Evolutionary conservation across 2,888 invertebrate genomes (phyloP), one percentile per base, ranked within the genome.

Genomic region (Synergus laeviventris): DNA sequence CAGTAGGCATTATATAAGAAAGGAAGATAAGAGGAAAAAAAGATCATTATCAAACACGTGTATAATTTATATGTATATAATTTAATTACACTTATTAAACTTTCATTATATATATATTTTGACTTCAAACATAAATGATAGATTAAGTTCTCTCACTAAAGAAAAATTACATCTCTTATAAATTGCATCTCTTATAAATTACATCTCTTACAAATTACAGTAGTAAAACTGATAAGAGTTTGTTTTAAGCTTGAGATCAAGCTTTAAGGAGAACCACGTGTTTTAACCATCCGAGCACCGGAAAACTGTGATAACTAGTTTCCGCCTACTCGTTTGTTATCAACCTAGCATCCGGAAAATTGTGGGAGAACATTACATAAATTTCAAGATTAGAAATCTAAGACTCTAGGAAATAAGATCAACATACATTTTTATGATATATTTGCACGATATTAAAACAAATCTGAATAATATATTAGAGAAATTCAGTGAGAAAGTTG

Each of bases 301-400:
- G 21, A 5, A 64, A 64, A 64, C 61, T 12, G 62, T 39, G 62
- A 64, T 64, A 64, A 64, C 62, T 38, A 21, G 38, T 18, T 64
- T 64, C 39, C 38, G 62, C 12, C 21, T 64, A 21, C 42, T 66
- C 8, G 14, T 24, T 42, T 45, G 39, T 42, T 66, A 21, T 21
- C 42, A 66, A 66, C 56, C 21, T 56, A 56, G 12, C 56, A 21
- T 56, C 56, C 56, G 21, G 11, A 21, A 21, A 56, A 56, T 56
- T 21, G 21, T 21, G 11, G 21, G 21, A 21, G 21, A 21, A 21
- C 21, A 11, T 21, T 56, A 11, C 7, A 56, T 12, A 9, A 56
- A 56, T 56, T 56, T 21, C 21, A 18, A 56, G 18, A 3, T 21
- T 21, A 21, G 2, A 49, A 8, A n/a, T 2, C 8, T 38, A 38